phyloP scores from a whole-genome alignment of 2,797 vertebrate genomes.

The Danio aesculapii region DNA sequence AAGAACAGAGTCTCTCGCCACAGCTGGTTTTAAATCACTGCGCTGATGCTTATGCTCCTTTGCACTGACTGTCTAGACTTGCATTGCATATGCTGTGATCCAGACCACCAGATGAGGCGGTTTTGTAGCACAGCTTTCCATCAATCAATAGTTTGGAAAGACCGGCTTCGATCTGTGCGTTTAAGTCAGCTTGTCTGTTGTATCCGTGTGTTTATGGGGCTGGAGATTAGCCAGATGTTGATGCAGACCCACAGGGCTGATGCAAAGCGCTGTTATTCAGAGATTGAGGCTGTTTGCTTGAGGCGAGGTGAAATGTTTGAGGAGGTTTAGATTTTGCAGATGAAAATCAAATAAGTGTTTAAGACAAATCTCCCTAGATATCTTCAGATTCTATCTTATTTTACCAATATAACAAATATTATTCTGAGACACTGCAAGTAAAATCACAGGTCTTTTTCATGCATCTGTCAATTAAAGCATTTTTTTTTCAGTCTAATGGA shows the following conservation, averaged over 20 bases:
- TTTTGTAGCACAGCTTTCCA: background rate
- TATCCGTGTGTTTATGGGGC: constrained; percentile 1
- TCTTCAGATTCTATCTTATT: background rate
- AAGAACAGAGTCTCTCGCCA: constrained; percentile 50
- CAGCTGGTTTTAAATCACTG: constrained; percentile 32
- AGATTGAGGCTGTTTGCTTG: constrained; percentile 15
- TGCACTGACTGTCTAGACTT: constrained; percentile 22
- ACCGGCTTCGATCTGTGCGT: background rate
- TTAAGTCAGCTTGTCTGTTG: background rate
- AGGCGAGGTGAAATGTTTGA: background rate
- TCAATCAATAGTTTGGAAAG: constrained; percentile 8
- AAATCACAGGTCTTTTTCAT: no score
- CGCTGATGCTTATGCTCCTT: background rate
- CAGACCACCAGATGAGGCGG: background rate
- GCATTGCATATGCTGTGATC: background rate
- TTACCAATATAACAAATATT: background rate
- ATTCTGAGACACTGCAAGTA: no score
- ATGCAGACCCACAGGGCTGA: constrained; percentile 16
- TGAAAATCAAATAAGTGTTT: constrained; percentile 10
- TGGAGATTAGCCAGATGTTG: constrained; percentile 24
- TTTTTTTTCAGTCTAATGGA: no score
- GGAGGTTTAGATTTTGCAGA: background rate
- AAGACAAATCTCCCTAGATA: background rate
- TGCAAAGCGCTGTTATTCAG: background rate
- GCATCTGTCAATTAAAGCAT: no score